phyloP scores from a whole-genome alignment of 2,113 vertebrate species.

The Crypturellus undulatus region DNA sequence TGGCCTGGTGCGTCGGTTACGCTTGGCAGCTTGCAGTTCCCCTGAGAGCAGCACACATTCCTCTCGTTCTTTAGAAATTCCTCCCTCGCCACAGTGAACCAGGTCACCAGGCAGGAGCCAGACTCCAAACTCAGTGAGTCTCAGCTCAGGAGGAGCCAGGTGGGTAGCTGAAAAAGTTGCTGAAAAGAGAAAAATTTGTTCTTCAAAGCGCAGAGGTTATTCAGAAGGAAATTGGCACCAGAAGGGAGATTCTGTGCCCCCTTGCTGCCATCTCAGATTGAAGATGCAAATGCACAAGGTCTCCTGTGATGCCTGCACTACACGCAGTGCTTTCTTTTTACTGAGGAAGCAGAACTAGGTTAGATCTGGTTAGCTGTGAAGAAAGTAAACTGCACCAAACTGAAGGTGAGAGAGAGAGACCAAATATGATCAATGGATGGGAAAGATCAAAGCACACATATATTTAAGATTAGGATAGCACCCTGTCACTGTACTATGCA shows the following conservation, averaged over 20 bases:
- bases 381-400: background rate
- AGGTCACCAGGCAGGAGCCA: slow-evolving; percentile 10
- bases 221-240: background rate
- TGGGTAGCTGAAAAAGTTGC: background rate
- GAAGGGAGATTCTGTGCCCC: background rate
- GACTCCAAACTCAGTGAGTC: background rate
- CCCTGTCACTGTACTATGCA: background rate
- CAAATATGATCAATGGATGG: background rate
- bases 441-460: background rate
- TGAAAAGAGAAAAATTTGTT: slow-evolving; percentile 18
- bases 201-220: background rate
- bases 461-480: background rate
- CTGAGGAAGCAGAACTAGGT: background rate
- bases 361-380: background rate
- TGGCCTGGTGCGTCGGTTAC: slow-evolving; percentile 8
- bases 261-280: background rate
- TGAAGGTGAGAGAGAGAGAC: background rate
- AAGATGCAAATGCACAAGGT: background rate
- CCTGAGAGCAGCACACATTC: background rate
- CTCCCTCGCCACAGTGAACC: slow-evolving; percentile 39
- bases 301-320: fast-evolving
- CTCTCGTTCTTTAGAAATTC: slow-evolving; percentile 39
- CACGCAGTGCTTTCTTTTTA: fast-evolving
- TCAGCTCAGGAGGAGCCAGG: background rate
- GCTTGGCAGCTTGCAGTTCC: slow-evolving; percentile 24